phyloP scores from a whole-genome alignment of 2,888 invertebrate genomes.

The Drosophila dives region DNA sequence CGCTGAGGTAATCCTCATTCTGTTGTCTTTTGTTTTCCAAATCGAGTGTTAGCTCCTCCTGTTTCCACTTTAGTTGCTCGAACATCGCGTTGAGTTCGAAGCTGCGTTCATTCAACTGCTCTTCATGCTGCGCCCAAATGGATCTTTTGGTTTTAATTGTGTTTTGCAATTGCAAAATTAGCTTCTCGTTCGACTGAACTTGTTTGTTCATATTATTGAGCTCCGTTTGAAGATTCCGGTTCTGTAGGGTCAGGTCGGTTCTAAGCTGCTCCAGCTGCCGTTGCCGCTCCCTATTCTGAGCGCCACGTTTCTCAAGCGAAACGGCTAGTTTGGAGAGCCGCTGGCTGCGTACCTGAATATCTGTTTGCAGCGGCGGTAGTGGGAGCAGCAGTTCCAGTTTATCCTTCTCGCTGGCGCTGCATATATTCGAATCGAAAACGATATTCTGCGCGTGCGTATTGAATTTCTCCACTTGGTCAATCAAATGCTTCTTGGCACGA shows the following conservation, averaged over 20 bases:
- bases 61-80: conserved; percentile 23
- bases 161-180: conserved; percentile 35
- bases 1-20: conserved; percentile 51
- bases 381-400: conserved; percentile 62
- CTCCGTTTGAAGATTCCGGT: conserved; percentile 14
- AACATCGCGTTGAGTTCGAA: conserved; percentile 17
- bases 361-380: conserved; percentile 30
- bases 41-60: conserved; percentile 13
- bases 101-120: conserved; percentile 36
- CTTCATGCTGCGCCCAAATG: conserved; percentile 20
- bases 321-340: conserved; percentile 31
- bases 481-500: conserved; percentile 71
- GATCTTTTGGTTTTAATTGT: conserved; percentile 25
- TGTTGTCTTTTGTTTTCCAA: conserved; percentile 20
- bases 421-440: conserved; percentile 57
- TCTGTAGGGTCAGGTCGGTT: conserved; percentile 17
- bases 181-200: conserved; percentile 29
- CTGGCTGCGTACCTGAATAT: conserved; percentile 32
- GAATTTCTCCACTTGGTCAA: conserved; percentile 69
- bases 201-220: conserved; percentile 21
- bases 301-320: conserved; percentile 22
- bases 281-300: conserved; percentile 32
- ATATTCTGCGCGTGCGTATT: conserved; percentile 67
- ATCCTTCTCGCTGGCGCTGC: conserved; percentile 38
- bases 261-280: conserved; percentile 38